phyloP scores from a whole-genome alignment of 92 coral and sea anemone species.

The Porites lobata region DNA sequence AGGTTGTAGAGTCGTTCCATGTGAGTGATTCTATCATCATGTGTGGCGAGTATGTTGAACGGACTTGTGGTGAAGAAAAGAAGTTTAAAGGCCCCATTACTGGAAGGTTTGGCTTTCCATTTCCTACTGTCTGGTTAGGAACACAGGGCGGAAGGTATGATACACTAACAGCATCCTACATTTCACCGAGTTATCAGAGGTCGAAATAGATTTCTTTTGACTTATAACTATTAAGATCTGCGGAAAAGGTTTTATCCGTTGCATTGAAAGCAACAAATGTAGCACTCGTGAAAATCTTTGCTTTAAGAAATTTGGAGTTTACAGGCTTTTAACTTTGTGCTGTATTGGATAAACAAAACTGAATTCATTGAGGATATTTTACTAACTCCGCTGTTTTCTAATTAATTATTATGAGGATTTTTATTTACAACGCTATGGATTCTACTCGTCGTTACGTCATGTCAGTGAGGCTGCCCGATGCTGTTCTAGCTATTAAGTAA shows the following conservation, averaged over 20 bases:
- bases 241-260: not conserved
- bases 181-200: not conserved
- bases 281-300: not conserved
- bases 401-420: slow-evolving; percentile 69
- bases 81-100: slow-evolving; percentile 80
- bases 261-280: no score
- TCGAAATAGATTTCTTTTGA: no score
- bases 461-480: slow-evolving; percentile 94
- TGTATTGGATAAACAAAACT: no score
- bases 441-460: slow-evolving; percentile 92
- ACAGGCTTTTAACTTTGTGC: not conserved
- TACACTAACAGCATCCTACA: no score
- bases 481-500: slow-evolving; percentile 90
- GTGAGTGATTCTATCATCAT: slow-evolving; percentile 88
- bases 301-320: not conserved
- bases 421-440: slow-evolving; percentile 84
- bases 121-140: slow-evolving; percentile 98
- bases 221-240: no score
- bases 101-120: slow-evolving; percentile 96
- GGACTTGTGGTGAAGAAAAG: slow-evolving; percentile 80
- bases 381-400: not conserved
- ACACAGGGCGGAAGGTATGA: slow-evolving; percentile 94
- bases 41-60: slow-evolving; percentile 88
- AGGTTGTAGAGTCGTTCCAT: slow-evolving; percentile 94
- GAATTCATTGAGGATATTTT: no score